Percentiles rank a stretch among this genome's conserved stretches.
Evolutionary conservation across 2,888 invertebrate species (phyloP).

Genomic region (Anthoptus insignis): DNA sequence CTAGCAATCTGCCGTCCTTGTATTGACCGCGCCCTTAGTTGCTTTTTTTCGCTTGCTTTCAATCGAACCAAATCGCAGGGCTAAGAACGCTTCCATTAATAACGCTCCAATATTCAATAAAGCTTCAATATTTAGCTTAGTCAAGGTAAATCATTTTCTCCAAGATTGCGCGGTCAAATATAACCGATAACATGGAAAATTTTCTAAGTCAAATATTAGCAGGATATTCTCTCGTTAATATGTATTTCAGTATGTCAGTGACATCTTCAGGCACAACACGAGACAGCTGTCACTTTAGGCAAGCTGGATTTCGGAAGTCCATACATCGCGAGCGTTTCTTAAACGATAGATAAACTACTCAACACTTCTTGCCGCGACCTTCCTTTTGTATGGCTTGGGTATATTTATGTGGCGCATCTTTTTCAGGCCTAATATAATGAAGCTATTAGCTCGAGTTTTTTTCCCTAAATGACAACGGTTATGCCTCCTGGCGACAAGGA

Average conservation of each 20-base stretch:
- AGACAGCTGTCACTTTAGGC: slow-evolving; percentile 20
- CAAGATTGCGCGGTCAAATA: too few species aligned
- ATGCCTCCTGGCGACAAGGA: background rate
- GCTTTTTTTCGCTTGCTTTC: too few species aligned
- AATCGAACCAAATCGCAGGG: too few species aligned
- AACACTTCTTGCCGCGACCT: slow-evolving; percentile 9
- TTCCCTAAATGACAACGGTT: background rate
- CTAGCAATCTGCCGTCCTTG: too few species aligned
- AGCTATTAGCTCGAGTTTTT: slow-evolving; percentile 4
- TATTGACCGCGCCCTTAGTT: too few species aligned
- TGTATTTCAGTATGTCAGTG: slow-evolving; percentile 2
- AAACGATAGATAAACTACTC: slow-evolving; percentile 18
- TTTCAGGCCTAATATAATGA: slow-evolving; percentile 13
- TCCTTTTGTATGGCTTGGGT: background rate
- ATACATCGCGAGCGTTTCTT: slow-evolving; percentile 12
- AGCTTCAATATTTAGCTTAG: too few species aligned
- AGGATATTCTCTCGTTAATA: background rate
- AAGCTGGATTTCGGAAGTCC: slow-evolving; percentile 1
- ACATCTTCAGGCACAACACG: background rate
- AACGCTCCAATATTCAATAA: too few species aligned
- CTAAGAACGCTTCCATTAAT: too few species aligned
- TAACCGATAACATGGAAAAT: too few species aligned
- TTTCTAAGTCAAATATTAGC: background rate
- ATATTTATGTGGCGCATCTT: slow-evolving; percentile 15
- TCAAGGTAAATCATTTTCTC: too few species aligned